Conservation (phyloP, 1,140 invertebrate species). For the Nasonia vitripennis region DNA sequence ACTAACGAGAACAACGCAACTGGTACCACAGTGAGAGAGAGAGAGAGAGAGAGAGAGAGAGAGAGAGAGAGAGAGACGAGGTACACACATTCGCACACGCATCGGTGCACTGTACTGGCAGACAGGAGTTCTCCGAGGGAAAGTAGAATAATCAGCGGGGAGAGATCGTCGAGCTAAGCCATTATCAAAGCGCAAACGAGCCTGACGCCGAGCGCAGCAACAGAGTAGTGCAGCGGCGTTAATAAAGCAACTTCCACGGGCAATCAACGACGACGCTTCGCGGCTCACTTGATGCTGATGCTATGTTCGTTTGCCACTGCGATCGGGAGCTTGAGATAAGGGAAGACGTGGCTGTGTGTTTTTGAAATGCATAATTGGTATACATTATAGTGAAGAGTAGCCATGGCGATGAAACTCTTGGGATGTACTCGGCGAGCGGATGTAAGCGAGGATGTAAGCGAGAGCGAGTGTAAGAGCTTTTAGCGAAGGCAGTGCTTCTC, state of each 20-base stretch:
- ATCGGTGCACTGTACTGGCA: not conserved
- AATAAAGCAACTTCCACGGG: slow-evolving; percentile 11
- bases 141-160: not conserved
- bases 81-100: not conserved
- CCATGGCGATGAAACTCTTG: not conserved
- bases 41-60: no score
- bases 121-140: not conserved
- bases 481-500: not conserved
- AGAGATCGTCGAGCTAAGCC: not conserved
- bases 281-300: not conserved
- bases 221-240: not conserved
- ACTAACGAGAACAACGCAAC: not conserved
- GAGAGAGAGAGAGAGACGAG: no score
- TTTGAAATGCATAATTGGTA: no score
- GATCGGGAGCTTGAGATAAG: no score
- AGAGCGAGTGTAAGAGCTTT: slow-evolving; percentile 36
- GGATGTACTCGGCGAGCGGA: not conserved
- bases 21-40: not conserved
- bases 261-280: slow-evolving; percentile 18
- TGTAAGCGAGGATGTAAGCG: not conserved
- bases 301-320: no score
- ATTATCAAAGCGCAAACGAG: slow-evolving; percentile 10
- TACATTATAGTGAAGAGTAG: no score
- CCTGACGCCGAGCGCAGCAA: not conserved
- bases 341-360: no score